Conservation (phyloP, 2,888 invertebrate species). For the Brenthis daphne region DNA sequence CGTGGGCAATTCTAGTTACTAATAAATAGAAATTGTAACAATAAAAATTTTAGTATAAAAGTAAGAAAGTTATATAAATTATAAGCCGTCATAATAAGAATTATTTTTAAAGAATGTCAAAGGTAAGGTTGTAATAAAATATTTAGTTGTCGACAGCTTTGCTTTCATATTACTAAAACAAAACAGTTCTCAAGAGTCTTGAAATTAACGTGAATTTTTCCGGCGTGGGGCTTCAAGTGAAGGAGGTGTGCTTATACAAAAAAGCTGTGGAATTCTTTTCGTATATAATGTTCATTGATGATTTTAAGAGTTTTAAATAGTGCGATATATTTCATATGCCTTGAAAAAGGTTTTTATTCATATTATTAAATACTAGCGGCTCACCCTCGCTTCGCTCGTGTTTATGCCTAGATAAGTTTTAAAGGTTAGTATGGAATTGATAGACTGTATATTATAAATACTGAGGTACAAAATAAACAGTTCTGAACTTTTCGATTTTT, state of each 20-base stretch:
- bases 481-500: too few relatives aligned
- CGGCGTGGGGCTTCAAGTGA: constrained; percentile 42
- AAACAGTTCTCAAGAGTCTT: constrained; percentile 34
- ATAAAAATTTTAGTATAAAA: too few relatives aligned
- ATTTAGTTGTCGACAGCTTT: constrained; percentile 17
- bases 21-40: too few relatives aligned
- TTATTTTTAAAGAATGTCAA: constrained; percentile 2
- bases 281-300: constrained; percentile 37
- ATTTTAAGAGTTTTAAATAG: constrained; percentile 26
- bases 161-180: constrained; percentile 32
- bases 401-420: too few relatives aligned
- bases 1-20: too few relatives aligned
- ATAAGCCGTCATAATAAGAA: constrained; percentile 4
- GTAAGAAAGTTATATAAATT: too few relatives aligned
- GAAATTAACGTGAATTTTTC: constrained; percentile 37
- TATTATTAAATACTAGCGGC: constrained; percentile 19
- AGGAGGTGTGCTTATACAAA: constrained; percentile 38
- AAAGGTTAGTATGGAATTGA: too few relatives aligned
- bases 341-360: too few relatives aligned
- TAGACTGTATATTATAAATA: too few relatives aligned
- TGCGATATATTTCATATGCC: too few relatives aligned
- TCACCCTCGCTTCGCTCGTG: not conserved
- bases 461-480: too few relatives aligned
- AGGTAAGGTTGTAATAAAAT: constrained; percentile 12
- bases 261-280: constrained; percentile 40